These are phyloP conservation scores for Neoscelio sp. DNA, from an alignment of 2,888 invertebrate genomes.

Conservation along the genomic window DNA sequence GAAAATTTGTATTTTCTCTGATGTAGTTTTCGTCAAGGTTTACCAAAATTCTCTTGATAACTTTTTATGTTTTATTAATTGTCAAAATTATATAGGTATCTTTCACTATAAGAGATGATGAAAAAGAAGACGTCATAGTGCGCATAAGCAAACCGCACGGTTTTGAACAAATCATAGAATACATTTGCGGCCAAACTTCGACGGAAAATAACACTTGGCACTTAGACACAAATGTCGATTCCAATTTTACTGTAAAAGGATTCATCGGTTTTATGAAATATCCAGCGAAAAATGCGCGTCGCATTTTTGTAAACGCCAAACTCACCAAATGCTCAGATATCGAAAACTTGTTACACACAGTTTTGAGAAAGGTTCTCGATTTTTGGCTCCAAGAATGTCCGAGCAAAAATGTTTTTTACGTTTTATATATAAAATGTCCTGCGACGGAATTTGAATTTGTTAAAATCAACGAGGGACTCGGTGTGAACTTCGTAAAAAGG, in stretches of 20 bases:
- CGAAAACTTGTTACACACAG: conserved; percentile 50
- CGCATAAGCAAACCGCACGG: conserved; percentile 72
- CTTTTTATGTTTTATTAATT: conserved; percentile 37
- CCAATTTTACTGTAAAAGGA: conserved; percentile 58
- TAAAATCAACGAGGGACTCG: not conserved
- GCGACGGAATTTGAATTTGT: conserved; percentile 36
- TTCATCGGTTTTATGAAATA: conserved; percentile 71
- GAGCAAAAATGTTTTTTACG: conserved; percentile 62
- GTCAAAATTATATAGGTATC: no score
- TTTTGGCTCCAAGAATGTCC: conserved; percentile 9
- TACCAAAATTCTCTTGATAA: no score
- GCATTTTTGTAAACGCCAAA: conserved; percentile 73
- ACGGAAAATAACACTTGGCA: conserved; percentile 56
- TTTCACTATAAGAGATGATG: conserved; percentile 88
- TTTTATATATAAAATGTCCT: conserved; percentile 66
- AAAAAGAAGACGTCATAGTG: conserved; percentile 84
- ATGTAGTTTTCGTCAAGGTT: no score
- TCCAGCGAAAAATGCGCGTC: conserved; percentile 42
- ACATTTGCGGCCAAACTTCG: conserved; percentile 64
- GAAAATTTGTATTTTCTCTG: no score
- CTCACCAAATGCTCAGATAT: conserved; percentile 67
- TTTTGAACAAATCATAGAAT: conserved; percentile 70
- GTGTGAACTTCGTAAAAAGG: conserved; percentile 21
- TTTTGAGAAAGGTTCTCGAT: conserved; percentile 40
- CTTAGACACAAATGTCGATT: conserved; percentile 43